phyloP scores from a whole-genome alignment of 2,888 invertebrate species.

The Timema cristinae region DNA sequence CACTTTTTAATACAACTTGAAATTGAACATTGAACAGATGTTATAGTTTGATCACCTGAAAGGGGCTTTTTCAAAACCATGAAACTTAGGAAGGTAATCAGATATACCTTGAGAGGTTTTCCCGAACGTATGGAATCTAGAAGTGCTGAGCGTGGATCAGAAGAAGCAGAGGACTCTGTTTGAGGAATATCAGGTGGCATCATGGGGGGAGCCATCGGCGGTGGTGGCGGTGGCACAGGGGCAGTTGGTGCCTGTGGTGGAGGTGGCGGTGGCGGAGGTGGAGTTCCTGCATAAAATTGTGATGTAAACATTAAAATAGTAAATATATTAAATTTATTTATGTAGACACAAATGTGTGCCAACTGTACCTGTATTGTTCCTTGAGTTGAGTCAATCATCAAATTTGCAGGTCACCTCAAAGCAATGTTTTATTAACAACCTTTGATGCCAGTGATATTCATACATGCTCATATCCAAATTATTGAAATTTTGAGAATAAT shows the following conservation, averaged over 20 bases:
- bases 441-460: too few relatives aligned
- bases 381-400: too few relatives aligned
- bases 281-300: slow-evolving; percentile 35
- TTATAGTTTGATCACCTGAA: too few relatives aligned
- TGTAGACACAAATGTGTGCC: not conserved
- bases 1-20: too few relatives aligned
- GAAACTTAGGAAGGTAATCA: too few relatives aligned
- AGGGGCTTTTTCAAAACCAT: too few relatives aligned
- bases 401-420: too few relatives aligned
- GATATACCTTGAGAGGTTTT: slow-evolving; percentile 63
- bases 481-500: too few relatives aligned
- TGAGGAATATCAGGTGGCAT: slow-evolving; percentile 28
- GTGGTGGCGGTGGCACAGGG: slow-evolving; percentile 38
- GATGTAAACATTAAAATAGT: not conserved
- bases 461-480: too few relatives aligned
- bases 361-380: too few relatives aligned
- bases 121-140: slow-evolving; percentile 84
- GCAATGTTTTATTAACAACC: too few relatives aligned
- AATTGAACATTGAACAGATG: too few relatives aligned
- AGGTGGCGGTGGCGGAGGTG: slow-evolving; percentile 42
- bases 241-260: slow-evolving; percentile 38
- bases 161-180: slow-evolving; percentile 36
- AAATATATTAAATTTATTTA: not conserved
- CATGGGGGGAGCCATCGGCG: slow-evolving; percentile 35
- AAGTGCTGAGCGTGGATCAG: slow-evolving; percentile 64